A percentile compares a stretch with the other conserved stretches of the same genome.
phyloP scores from a whole-genome alignment of 2,888 invertebrate genomes.

The Phalera bucephala region DNA sequence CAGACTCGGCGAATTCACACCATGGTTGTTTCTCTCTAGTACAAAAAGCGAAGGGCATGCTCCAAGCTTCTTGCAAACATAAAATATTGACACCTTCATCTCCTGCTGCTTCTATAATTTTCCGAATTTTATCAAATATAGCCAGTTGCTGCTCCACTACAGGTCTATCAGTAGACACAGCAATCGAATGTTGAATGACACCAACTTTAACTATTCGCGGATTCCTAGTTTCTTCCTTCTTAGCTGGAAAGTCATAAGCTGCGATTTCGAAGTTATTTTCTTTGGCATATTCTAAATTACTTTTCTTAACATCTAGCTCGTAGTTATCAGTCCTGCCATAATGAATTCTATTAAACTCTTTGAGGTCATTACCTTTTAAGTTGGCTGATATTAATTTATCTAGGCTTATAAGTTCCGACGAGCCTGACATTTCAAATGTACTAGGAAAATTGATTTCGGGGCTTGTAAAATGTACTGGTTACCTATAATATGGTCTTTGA shows the following conservation, averaged over 20 bases:
- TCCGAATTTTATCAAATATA: slow-evolving; percentile 88
- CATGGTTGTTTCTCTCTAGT: slow-evolving; percentile 98
- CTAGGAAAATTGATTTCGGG: no score
- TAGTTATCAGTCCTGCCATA: slow-evolving; percentile 88
- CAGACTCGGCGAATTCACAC: slow-evolving; percentile 98
- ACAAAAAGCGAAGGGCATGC: slow-evolving; percentile 99
- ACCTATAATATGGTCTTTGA: no score
- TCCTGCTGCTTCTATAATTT: slow-evolving; percentile 91
- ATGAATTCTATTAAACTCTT: slow-evolving; percentile 88
- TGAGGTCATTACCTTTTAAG: slow-evolving; percentile 73
- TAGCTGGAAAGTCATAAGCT: slow-evolving; percentile 88
- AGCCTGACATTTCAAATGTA: slow-evolving; percentile 41
- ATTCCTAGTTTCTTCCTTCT: slow-evolving; percentile 86
- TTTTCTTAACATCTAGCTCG: slow-evolving; percentile 74
- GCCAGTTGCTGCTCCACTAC: slow-evolving; percentile 90
- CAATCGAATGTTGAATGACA: slow-evolving; percentile 93
- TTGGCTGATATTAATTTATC: slow-evolving; percentile 52
- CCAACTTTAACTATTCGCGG: slow-evolving; percentile 91
- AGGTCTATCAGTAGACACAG: slow-evolving; percentile 88
- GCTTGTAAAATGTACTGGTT: no score
- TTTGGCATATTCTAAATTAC: slow-evolving; percentile 69
- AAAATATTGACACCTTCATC: slow-evolving; percentile 92
- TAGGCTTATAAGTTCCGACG: slow-evolving; percentile 54
- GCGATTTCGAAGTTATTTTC: slow-evolving; percentile 88
- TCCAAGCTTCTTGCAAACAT: slow-evolving; percentile 99